These are phyloP conservation scores for Streptopelia turtur DNA, from an alignment of 2,797 vertebrate species.

Conservation along the genomic window DNA sequence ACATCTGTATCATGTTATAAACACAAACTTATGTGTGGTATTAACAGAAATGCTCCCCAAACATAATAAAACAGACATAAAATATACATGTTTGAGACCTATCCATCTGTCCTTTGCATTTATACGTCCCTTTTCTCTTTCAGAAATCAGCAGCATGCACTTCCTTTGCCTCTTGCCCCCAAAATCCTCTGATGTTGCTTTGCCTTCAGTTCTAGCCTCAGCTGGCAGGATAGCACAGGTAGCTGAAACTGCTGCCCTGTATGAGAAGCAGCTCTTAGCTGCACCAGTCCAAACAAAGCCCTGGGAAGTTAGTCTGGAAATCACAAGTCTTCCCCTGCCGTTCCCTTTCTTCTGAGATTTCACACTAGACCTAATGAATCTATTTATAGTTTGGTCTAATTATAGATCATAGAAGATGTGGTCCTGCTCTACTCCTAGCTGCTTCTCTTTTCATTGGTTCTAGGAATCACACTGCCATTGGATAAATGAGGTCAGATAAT, in stretches of 20 bases:
- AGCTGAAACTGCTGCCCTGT: background rate
- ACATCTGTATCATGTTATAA: background rate
- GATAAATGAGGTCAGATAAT: slow-evolving; percentile 7
- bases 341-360: background rate
- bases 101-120: background rate
- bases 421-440: background rate
- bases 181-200: accelerated
- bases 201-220: background rate
- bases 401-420: background rate
- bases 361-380: background rate
- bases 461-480: background rate
- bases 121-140: background rate
- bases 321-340: background rate
- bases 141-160: background rate
- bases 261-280: background rate
- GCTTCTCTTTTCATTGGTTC: background rate
- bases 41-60: background rate
- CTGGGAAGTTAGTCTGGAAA: background rate
- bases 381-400: slow-evolving; percentile 19
- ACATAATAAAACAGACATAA: background rate
- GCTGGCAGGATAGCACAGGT: background rate
- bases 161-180: background rate
- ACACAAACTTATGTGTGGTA: background rate
- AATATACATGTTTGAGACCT: background rate
- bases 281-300: background rate